These are phyloP conservation scores for Sebastiscus albofasciatus DNA, from an alignment of 2,797 vertebrate genomes.

Conservation along the genomic window DNA sequence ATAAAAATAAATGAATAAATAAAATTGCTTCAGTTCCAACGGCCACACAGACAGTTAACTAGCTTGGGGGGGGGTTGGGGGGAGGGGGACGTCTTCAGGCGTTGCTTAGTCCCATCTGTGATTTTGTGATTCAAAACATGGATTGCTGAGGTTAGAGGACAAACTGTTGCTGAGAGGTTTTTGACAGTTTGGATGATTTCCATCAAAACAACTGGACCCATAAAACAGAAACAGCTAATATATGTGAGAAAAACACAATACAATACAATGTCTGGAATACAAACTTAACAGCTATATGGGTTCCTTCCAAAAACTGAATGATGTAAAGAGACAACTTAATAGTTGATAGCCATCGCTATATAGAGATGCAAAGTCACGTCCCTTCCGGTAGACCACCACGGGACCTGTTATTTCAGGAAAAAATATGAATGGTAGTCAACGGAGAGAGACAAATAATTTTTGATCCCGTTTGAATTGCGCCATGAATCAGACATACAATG, in stretches of 20 bases:
- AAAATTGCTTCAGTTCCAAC: background rate
- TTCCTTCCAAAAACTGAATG: too few relatives aligned
- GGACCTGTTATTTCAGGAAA: too few relatives aligned
- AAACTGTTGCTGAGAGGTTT: background rate
- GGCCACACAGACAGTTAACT: background rate
- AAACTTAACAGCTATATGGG: too few relatives aligned
- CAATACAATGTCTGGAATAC: background rate
- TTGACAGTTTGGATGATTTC: background rate
- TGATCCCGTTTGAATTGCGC: too few relatives aligned
- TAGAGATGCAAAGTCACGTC: too few relatives aligned
- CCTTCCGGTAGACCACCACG: too few relatives aligned
- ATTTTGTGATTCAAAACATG: background rate
- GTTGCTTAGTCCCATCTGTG: background rate
- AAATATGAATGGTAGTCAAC: too few relatives aligned
- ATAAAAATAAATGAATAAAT: background rate
- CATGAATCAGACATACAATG: too few relatives aligned
- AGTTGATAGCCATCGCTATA: background rate
- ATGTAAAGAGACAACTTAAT: background rate
- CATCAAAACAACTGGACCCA: background rate
- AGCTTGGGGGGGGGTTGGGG: accelerated
- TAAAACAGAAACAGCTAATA: background rate
- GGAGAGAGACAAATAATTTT: too few relatives aligned
- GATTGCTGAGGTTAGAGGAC: background rate
- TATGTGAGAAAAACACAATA: background rate
- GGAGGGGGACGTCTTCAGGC: background rate